Evolutionary conservation across 2,797 vertebrate species (phyloP).

Genomic region (Coccyzus lansbergi): DNA sequence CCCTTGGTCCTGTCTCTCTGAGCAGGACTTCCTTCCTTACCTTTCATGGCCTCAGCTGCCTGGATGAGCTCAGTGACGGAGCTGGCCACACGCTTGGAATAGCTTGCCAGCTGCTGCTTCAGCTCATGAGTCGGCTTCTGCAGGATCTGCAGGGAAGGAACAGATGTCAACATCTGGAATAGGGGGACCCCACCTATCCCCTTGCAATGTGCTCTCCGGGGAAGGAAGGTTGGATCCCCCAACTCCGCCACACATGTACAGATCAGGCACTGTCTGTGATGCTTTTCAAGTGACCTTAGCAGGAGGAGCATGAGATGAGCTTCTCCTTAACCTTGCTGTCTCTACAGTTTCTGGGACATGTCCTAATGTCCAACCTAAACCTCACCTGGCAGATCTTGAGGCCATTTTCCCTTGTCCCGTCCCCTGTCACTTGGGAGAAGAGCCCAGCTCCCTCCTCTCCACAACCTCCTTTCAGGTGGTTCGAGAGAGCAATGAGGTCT

Average conservation of each 20-base stretch:
- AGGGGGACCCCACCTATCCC: too few relatives aligned
- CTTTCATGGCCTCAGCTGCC: constrained; percentile 92
- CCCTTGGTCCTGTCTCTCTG: not conserved
- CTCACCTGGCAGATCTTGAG: too few relatives aligned
- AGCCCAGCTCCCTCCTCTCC: too few relatives aligned
- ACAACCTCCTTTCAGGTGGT: too few relatives aligned
- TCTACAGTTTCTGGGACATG: not conserved
- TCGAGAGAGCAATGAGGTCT: too few relatives aligned
- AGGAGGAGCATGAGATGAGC: not conserved
- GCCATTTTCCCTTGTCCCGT: too few relatives aligned
- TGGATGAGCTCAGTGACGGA: constrained; percentile 91
- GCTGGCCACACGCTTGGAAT: constrained; percentile 88
- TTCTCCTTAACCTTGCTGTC: not conserved
- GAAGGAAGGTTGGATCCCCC: not conserved
- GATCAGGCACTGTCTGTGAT: not conserved
- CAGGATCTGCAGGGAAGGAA: constrained; percentile 75
- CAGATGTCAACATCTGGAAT: not conserved
- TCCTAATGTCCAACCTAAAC: too few relatives aligned
- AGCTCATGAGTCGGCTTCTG: constrained; percentile 86
- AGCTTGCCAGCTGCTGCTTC: constrained; percentile 87
- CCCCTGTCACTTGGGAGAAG: too few relatives aligned
- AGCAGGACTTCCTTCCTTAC: constrained; percentile 72
- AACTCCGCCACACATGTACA: not conserved
- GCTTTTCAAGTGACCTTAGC: not conserved
- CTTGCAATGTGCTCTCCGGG: rapidly evolving